Conservation (phyloP, 2,797 vertebrate genomes). For the Scomberomorus guttatus region DNA sequence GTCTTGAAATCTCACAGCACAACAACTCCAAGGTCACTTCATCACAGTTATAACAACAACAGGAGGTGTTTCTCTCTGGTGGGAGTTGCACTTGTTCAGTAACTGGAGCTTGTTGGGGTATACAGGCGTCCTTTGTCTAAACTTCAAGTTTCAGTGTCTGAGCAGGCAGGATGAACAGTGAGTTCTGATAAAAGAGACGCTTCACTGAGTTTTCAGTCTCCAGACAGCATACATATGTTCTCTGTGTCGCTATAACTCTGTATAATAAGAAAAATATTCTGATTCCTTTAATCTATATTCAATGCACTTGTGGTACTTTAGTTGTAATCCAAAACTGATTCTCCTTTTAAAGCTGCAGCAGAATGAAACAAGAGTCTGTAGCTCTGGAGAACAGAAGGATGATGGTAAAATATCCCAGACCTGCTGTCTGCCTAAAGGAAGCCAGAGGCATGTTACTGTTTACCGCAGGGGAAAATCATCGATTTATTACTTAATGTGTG, state of each 20-base stretch:
- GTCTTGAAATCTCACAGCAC: slow-evolving; percentile 32
- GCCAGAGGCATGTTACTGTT: slow-evolving; percentile 49
- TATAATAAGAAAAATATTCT: slow-evolving; percentile 9
- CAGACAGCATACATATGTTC: slow-evolving; percentile 10
- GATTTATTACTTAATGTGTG: slow-evolving; percentile 11
- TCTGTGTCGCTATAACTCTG: slow-evolving; percentile 1
- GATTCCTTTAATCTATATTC: slow-evolving; percentile 20
- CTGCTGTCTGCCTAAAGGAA: slow-evolving; percentile 45
- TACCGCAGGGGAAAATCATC: slow-evolving; percentile 27
- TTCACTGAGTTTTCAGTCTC: slow-evolving; percentile 28
- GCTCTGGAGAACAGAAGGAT: slow-evolving; percentile 45
- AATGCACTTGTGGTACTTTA: slow-evolving; percentile 18
- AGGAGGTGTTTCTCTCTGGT: slow-evolving; percentile 34
- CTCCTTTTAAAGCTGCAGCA: slow-evolving; percentile 19
- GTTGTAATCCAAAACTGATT: slow-evolving; percentile 21
- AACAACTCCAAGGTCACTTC: slow-evolving; percentile 58
- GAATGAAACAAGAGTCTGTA: slow-evolving; percentile 6
- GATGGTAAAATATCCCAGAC: slow-evolving; percentile 12
- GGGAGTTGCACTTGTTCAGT: slow-evolving; percentile 45
- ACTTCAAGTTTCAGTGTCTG: slow-evolving; percentile 24
- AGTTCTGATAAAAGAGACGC: slow-evolving; percentile 8
- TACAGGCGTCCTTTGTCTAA: slow-evolving; percentile 40
- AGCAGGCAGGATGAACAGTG: slow-evolving; percentile 7
- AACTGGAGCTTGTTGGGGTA: slow-evolving; percentile 29
- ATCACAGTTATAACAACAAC: slow-evolving; percentile 34